Evolutionary conservation across 2,888 invertebrate species (phyloP).

Genomic region (Brachycybe producta): DNA sequence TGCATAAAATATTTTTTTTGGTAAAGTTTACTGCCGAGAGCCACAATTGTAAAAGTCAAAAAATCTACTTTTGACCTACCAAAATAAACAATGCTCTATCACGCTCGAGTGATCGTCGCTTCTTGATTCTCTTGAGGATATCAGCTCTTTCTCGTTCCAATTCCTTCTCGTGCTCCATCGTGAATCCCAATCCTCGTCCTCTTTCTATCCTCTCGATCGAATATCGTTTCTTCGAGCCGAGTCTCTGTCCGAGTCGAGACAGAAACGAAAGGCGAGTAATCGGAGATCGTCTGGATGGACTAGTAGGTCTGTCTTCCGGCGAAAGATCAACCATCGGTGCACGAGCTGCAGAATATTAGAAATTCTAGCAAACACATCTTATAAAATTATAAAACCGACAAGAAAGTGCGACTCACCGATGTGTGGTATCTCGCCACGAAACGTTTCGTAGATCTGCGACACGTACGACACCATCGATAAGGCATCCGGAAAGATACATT

Average conservation of each 20-base stretch:
- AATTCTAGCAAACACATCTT: not conserved
- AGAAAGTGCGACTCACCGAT: slow-evolving; percentile 30
- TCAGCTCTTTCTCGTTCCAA: too few species aligned
- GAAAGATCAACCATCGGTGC: slow-evolving; percentile 14
- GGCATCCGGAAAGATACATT: slow-evolving; percentile 56
- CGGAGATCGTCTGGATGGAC: slow-evolving; percentile 11
- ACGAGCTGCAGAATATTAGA: slow-evolving; percentile 11
- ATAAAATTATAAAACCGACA: not conserved
- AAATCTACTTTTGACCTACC: too few species aligned
- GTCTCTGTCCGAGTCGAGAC: slow-evolving; percentile 13
- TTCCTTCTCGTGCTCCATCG: not conserved
- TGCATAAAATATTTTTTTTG: not conserved
- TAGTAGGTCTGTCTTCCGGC: slow-evolving; percentile 18
- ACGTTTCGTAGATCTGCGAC: slow-evolving; percentile 74
- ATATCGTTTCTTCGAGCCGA: slow-evolving; percentile 12
- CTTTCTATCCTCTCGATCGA: slow-evolving; percentile 6
- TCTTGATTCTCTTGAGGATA: slow-evolving; percentile 12
- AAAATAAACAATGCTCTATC: slow-evolving; percentile 20
- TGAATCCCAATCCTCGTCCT: not conserved
- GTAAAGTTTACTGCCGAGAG: too few species aligned
- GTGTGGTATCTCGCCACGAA: slow-evolving; percentile 81
- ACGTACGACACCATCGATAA: slow-evolving; percentile 67
- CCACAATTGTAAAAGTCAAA: too few species aligned
- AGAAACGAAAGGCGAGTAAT: slow-evolving; percentile 10
- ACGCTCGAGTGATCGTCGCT: slow-evolving; percentile 18